A percentile compares a stretch with the other conserved stretches of the same genome.
These are phyloP conservation scores for Axis porcinus DNA, from an alignment of 2,113 vertebrate species.

Conservation along the genomic window DNA sequence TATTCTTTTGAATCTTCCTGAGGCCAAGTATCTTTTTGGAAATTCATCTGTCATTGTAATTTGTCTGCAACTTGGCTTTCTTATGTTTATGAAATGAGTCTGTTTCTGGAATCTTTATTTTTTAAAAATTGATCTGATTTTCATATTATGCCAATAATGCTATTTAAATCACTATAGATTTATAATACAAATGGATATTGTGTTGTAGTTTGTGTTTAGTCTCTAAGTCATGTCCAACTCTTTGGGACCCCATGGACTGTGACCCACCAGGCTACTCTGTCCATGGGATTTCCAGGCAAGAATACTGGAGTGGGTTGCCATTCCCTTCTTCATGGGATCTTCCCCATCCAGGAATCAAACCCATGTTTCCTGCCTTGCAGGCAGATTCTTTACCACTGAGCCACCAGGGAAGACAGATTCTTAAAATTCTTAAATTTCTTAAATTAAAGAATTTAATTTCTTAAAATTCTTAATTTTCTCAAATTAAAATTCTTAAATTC, in stretches of 20 bases:
- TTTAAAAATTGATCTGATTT: background rate
- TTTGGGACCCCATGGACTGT: background rate
- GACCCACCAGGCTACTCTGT: background rate
- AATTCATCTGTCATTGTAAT: background rate
- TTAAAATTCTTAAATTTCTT: background rate
- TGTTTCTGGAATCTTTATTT: background rate
- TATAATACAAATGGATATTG: background rate
- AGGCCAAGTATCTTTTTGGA: background rate
- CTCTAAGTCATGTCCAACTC: background rate
- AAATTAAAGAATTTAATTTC: background rate
- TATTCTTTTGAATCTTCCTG: background rate
- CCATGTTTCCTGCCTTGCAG: background rate
- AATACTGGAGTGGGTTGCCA: background rate
- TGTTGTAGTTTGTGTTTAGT: background rate
- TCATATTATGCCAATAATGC: background rate
- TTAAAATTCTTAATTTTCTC: background rate
- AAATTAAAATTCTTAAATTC: background rate
- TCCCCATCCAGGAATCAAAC: fast-evolving
- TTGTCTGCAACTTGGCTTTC: background rate
- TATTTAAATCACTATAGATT: background rate
- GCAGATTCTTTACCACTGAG: background rate
- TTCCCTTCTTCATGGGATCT: background rate
- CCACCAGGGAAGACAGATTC: background rate
- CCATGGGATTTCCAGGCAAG: background rate
- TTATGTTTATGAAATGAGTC: background rate